These are phyloP conservation scores for Guaruba guarouba DNA, from an alignment of 2,113 vertebrate species.

Conservation along the genomic window DNA sequence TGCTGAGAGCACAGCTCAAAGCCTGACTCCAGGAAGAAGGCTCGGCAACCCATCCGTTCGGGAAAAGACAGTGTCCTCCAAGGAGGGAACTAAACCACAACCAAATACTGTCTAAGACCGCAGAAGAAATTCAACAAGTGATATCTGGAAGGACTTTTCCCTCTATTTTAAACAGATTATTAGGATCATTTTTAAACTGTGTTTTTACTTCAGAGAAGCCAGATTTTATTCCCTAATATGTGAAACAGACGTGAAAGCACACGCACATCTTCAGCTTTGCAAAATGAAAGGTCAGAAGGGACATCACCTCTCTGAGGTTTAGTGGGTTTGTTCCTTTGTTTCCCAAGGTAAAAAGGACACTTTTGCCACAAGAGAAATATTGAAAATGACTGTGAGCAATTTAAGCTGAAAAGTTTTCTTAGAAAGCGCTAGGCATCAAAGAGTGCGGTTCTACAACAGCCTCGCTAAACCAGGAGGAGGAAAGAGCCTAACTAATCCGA, in stretches of 20 bases:
- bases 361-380: not conserved
- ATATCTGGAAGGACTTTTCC: not conserved
- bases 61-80: not conserved
- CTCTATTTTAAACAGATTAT: not conserved
- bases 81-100: not conserved
- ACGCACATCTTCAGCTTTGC: not conserved
- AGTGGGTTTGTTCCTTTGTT: not conserved
- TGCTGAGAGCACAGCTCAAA: constrained; percentile 28
- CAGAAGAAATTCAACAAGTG: not conserved
- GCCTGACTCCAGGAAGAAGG: not conserved
- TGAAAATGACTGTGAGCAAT: not conserved
- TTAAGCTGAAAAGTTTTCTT: not conserved
- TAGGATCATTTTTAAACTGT: not conserved
- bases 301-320: not conserved
- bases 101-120: not conserved
- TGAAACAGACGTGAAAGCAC: not conserved
- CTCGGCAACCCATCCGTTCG: not conserved
- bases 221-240: not conserved
- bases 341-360: not conserved
- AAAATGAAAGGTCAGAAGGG: not conserved
- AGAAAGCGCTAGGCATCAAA: not conserved
- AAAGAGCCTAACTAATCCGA: not conserved
- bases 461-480: not conserved
- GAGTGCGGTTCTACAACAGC: not conserved
- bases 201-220: not conserved